Conservation (phyloP, 2,888 invertebrate species). For the Cosmopolites sordidus region DNA sequence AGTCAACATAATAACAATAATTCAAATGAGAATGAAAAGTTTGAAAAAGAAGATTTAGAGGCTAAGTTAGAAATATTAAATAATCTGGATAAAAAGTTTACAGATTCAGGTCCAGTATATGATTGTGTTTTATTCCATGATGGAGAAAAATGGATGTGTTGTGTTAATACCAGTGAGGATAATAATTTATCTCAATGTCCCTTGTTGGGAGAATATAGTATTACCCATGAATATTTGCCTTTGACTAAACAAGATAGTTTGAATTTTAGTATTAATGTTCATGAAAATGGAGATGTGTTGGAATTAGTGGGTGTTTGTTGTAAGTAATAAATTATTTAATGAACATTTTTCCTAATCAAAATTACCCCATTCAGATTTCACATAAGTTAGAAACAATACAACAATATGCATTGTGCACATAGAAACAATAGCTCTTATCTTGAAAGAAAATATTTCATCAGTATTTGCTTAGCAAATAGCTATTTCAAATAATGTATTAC, state of each 20-base stretch:
- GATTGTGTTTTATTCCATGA: slow-evolving; percentile 94
- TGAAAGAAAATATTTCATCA: no score
- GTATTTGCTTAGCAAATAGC: slow-evolving; percentile 1
- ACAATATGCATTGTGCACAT: not conserved
- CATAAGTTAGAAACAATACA: not conserved
- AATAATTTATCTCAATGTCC: slow-evolving; percentile 78
- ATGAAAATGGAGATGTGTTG: slow-evolving; percentile 82
- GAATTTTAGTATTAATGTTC: slow-evolving; percentile 87
- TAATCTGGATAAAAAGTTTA: slow-evolving; percentile 80
- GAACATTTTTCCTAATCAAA: no score
- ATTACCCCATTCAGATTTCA: not conserved
- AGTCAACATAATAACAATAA: slow-evolving; percentile 28
- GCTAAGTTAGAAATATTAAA: slow-evolving; percentile 78
- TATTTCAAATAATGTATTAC: no score
- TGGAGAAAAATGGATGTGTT: slow-evolving; percentile 85
- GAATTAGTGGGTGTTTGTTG: slow-evolving; percentile 94
- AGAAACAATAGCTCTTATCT: no score
- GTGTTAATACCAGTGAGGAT: slow-evolving; percentile 76
- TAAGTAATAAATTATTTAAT: slow-evolving; percentile 54
- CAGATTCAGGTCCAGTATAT: slow-evolving; percentile 81
- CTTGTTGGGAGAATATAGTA: slow-evolving; percentile 75
- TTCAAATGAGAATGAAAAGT: slow-evolving; percentile 62
- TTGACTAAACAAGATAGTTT: slow-evolving; percentile 76
- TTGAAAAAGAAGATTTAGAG: slow-evolving; percentile 84
- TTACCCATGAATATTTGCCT: slow-evolving; percentile 71